Conservation (phyloP, 2,888 invertebrate species). For the Aspidiotus rigidus region DNA sequence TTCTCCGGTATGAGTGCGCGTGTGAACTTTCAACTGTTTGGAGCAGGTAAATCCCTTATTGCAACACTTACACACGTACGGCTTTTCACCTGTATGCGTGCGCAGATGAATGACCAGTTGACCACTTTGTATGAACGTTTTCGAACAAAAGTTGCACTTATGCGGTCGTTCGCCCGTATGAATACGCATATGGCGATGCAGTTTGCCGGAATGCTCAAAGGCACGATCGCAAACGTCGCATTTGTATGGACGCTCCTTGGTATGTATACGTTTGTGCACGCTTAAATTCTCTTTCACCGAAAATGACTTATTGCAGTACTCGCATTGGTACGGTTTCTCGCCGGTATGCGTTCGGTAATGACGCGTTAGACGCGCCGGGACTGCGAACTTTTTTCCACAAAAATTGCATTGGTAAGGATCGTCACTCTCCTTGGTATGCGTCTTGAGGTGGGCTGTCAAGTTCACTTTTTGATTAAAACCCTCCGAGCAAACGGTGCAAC, state of each 20-base stretch:
- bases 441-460: slow-evolving; percentile 59
- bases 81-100: slow-evolving; percentile 81
- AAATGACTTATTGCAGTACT: slow-evolving; percentile 84
- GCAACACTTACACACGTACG: slow-evolving; percentile 69
- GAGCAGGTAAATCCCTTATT: slow-evolving; percentile 87
- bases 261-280: slow-evolving; percentile 78
- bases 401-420: slow-evolving; percentile 84
- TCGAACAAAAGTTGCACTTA: slow-evolving; percentile 75
- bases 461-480: slow-evolving; percentile 65
- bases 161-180: slow-evolving; percentile 86
- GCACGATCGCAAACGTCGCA: slow-evolving; percentile 80
- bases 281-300: slow-evolving; percentile 87
- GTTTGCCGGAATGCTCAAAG: slow-evolving; percentile 82
- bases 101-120: slow-evolving; percentile 84
- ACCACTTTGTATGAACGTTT: slow-evolving; percentile 84
- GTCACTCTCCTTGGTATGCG: slow-evolving; percentile 50
- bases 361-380: slow-evolving; percentile 72
- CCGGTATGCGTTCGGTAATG: slow-evolving; percentile 86
- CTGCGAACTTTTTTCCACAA: slow-evolving; percentile 82
- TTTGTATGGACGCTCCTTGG: slow-evolving; percentile 82
- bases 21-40: slow-evolving; percentile 83
- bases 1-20: slow-evolving; percentile 82
- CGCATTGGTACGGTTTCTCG: slow-evolving; percentile 82
- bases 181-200: slow-evolving; percentile 82
- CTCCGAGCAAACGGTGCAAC: slow-evolving; percentile 62